These are phyloP conservation scores for Thecocarcelia acutangulata DNA, from an alignment of 2,888 invertebrate genomes.

Conservation along the genomic window DNA sequence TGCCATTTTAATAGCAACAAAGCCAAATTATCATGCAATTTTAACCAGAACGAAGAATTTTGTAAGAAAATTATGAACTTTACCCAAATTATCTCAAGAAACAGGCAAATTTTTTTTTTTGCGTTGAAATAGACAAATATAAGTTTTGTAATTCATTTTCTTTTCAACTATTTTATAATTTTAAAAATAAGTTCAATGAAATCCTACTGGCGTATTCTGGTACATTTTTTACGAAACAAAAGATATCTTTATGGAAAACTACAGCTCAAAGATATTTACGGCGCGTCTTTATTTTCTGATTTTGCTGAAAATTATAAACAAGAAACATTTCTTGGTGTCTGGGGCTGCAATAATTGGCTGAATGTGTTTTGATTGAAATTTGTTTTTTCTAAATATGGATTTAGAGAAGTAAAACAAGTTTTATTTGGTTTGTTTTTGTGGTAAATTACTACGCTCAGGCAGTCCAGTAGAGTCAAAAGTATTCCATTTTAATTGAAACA, in stretches of 20 bases:
- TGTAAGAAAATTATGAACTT: constrained; percentile 24
- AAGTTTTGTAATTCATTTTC: not conserved
- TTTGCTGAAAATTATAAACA: constrained; percentile 10
- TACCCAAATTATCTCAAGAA: constrained; percentile 23
- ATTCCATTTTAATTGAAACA: too few species aligned
- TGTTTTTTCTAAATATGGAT: too few species aligned
- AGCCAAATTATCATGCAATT: constrained; percentile 33
- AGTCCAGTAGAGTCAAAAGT: too few species aligned
- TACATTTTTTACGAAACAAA: not conserved
- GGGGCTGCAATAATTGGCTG: not conserved
- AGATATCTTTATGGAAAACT: not conserved
- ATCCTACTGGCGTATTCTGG: not conserved
- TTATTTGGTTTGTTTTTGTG: too few species aligned
- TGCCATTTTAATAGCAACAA: constrained; percentile 15
- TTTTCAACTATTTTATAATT: constrained; percentile 1
- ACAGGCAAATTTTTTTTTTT: not conserved
- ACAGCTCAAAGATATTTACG: not conserved
- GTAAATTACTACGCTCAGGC: too few species aligned
- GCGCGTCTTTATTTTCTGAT: not conserved
- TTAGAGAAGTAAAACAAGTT: too few species aligned
- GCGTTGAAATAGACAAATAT: constrained; percentile 11
- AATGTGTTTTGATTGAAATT: not conserved
- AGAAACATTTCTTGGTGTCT: constrained; percentile 12
- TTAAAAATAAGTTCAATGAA: constrained; percentile 29
- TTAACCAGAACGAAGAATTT: constrained; percentile 34